Conservation (phyloP, 2,797 vertebrate genomes). For the Heterohyrax brucei region DNA sequence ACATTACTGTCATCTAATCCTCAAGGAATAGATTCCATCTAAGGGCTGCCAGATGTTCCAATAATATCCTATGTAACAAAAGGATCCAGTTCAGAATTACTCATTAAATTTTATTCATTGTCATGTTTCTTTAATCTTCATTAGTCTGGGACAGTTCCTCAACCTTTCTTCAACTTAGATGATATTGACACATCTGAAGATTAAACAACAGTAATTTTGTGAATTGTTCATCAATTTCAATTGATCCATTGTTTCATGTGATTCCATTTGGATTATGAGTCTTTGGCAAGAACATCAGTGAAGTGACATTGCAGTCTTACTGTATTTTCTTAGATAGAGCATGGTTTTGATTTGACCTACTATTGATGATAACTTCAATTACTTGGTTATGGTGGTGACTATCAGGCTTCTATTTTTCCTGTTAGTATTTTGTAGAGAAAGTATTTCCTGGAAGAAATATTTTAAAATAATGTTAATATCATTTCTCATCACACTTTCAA, state of each 20-base stretch:
- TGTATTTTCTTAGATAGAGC: neutral
- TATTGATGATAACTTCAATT: neutral
- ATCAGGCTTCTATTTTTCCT: neutral
- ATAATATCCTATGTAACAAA: neutral
- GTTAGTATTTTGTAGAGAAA: conserved; percentile 2
- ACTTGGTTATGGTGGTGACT: neutral
- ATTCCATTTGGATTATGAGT: neutral
- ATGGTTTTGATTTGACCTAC: neutral
- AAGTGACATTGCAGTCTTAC: neutral
- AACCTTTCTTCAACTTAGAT: neutral
- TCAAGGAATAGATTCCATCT: neutral
- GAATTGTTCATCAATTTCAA: neutral
- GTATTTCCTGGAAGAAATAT: neutral
- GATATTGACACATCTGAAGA: conserved; percentile 10
- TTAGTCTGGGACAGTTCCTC: neutral
- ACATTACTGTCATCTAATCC: neutral
- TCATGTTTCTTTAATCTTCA: neutral
- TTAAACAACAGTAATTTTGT: conserved; percentile 14
- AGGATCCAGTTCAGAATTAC: neutral
- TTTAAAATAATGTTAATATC: conserved; percentile 3
- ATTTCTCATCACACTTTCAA: neutral
- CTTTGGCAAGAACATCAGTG: neutral
- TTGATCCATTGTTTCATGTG: neutral
- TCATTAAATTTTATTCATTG: no score
- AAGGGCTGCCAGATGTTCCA: neutral